Evolutionary conservation across 2,797 vertebrate species (phyloP), one percentile per base, ranked within the genome.

Genomic region (Neosilurus mollespiculum): DNA sequence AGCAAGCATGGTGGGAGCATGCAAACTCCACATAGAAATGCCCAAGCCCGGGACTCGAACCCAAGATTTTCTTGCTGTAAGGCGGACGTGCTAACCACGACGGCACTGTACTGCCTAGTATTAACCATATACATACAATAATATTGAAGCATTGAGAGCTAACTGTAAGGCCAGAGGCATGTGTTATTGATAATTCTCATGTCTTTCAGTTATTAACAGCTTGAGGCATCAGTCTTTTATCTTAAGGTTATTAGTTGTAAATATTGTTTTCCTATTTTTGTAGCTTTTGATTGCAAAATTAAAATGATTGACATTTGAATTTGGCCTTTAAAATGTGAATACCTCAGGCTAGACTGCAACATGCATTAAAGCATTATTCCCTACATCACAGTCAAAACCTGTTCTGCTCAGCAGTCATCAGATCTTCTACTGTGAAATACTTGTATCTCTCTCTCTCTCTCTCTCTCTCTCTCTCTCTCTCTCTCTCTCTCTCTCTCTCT

Each of bases 251-350:
- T 58, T 58, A 34, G 72, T 20, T 75, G 54, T 76, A 14, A 76
- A 76, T 34, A 37, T 58, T 59, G 54, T 64, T 69, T 80, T 69
- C 53, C 49, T 37, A 53, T 80, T 59, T 58, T 58, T 76, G 53
- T 43, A 34, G 24, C 34, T 76, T 69, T 59, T 70, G 65, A 81
- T 70, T 58, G 15, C 43, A 54, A 43, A 43, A 2, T 54, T 69
- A 20, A 59, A 70, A 70, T 81, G 66, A 70, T 24, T 78, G 76
- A 49, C 59, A 76, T 76, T 76, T 59, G 18, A 76, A 59, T 76
- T 59, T 76, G 54, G 54, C 58, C 18, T 76, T 58, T 59, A 37
- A 76, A 58, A 76, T 59, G 16, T 20, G 26, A 76, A 37, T 58
- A 76, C 73, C 73, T 59, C 6, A 59, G 54, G 54, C 54, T 59